These are phyloP conservation scores for Meganola albula DNA, from an alignment of 2,888 invertebrate genomes.

Conservation along the genomic window DNA sequence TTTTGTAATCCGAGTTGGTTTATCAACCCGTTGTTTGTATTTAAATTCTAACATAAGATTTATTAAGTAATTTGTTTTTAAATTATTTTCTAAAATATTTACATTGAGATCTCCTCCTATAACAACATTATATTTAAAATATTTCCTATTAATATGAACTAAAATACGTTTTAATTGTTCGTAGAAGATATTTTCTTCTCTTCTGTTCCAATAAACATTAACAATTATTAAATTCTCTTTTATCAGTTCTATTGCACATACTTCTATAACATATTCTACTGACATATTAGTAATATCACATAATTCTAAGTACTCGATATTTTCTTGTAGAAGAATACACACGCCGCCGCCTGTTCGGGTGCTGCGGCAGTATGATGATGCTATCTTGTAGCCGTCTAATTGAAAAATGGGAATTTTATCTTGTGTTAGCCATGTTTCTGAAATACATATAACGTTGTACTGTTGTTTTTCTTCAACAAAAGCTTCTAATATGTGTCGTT, in stretches of 20 bases:
- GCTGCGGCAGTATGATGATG: neutral
- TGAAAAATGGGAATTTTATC: too few relatives aligned
- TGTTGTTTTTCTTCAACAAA: neutral
- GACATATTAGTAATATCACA: neutral
- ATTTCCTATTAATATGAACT: neutral
- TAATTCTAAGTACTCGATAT: neutral
- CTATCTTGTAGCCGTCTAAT: too few relatives aligned
- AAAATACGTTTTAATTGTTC: neutral
- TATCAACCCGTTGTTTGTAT: neutral
- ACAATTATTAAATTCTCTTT: neutral
- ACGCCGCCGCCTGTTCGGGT: constrained; percentile 1
- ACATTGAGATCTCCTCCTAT: constrained; percentile 4
- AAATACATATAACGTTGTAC: neutral
- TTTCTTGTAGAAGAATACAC: neutral
- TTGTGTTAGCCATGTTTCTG: constrained; percentile 4
- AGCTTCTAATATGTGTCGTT: neutral
- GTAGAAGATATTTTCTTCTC: neutral
- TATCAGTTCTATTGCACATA: neutral
- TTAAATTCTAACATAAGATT: constrained; percentile 1
- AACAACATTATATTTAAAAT: neutral
- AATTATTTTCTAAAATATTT: neutral
- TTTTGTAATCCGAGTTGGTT: constrained; percentile 4
- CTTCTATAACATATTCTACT: constrained; percentile 2
- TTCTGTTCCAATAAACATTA: neutral
- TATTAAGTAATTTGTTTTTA: neutral